Conservation (phyloP, 2,113 vertebrate species). For the Pachyramphus minor region DNA sequence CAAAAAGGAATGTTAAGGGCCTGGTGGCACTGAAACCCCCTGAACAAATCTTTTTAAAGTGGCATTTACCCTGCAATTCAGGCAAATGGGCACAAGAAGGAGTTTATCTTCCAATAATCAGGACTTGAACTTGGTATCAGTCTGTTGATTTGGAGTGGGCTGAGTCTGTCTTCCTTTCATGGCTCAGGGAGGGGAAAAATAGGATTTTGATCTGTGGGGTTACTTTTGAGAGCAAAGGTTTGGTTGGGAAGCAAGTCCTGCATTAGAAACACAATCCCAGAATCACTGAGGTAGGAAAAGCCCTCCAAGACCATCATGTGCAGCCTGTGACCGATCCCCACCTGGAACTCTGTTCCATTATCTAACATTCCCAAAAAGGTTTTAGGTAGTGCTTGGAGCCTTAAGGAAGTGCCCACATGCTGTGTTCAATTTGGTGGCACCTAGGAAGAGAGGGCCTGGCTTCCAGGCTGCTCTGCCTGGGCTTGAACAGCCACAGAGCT, state of each 20-base stretch:
- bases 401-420: neutral
- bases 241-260: neutral
- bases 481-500: neutral
- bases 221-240: neutral
- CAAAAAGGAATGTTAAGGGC: constrained; percentile 39
- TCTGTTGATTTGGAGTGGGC: neutral
- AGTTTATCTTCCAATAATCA: neutral
- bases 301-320: too few species aligned
- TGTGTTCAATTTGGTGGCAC: neutral
- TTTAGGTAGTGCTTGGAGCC: neutral
- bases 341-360: neutral
- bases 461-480: neutral
- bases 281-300: neutral
- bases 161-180: rapidly evolving
- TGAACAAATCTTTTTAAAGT: constrained; percentile 55
- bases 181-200: rapidly evolving
- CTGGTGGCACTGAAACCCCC: neutral
- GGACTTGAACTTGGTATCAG: neutral
- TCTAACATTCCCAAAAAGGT: neutral
- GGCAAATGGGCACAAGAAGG: neutral
- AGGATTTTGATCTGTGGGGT: neutral
- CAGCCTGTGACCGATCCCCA: neutral
- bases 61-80: neutral
- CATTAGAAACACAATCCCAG: neutral
- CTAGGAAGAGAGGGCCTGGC: neutral